Evolutionary conservation across 2,888 invertebrate species (phyloP).

Genomic region (Drosophila nr. perissopoda): DNA sequence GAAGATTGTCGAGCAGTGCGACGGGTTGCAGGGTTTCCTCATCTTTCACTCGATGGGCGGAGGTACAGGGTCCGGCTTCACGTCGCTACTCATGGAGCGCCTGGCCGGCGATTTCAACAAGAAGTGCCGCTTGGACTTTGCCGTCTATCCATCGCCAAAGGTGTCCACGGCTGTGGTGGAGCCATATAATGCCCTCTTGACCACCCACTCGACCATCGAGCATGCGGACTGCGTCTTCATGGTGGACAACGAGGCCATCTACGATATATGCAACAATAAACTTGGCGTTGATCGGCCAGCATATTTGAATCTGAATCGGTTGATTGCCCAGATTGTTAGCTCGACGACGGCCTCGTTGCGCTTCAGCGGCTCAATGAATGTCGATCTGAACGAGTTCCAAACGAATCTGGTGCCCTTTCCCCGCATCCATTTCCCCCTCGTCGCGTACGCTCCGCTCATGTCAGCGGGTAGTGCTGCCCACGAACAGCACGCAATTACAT

Average conservation of each 20-base stretch:
- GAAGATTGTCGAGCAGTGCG: slow-evolving; percentile 92
- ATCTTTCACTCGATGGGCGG: slow-evolving; percentile 95
- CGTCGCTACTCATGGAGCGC: slow-evolving; percentile 94
- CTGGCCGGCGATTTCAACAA: slow-evolving; percentile 93
- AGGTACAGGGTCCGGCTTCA: slow-evolving; percentile 95
- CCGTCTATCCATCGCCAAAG: slow-evolving; percentile 96
- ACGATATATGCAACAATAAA: slow-evolving; percentile 94
- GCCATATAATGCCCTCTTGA: slow-evolving; percentile 96
- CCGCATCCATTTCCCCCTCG: slow-evolving; percentile 89
- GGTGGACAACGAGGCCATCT: slow-evolving; percentile 98
- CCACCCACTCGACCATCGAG: slow-evolving; percentile 94
- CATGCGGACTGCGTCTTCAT: slow-evolving; percentile 97
- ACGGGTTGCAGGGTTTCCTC: slow-evolving; percentile 93
- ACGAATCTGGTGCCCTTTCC: slow-evolving; percentile 97
- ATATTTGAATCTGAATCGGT: slow-evolving; percentile 89
- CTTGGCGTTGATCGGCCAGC: slow-evolving; percentile 91
- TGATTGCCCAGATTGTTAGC: slow-evolving; percentile 91
- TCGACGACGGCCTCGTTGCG: slow-evolving; percentile 95
- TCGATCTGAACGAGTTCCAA: slow-evolving; percentile 95
- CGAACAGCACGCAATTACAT: slow-evolving; percentile 86
- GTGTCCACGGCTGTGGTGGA: slow-evolving; percentile 97
- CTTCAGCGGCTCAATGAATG: slow-evolving; percentile 95
- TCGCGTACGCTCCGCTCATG: slow-evolving; percentile 83
- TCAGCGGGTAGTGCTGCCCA: slow-evolving; percentile 79
- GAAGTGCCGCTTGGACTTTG: slow-evolving; percentile 94